phyloP scores from a whole-genome alignment of 2,888 invertebrate species.

The Onthophagus sagittarius region DNA sequence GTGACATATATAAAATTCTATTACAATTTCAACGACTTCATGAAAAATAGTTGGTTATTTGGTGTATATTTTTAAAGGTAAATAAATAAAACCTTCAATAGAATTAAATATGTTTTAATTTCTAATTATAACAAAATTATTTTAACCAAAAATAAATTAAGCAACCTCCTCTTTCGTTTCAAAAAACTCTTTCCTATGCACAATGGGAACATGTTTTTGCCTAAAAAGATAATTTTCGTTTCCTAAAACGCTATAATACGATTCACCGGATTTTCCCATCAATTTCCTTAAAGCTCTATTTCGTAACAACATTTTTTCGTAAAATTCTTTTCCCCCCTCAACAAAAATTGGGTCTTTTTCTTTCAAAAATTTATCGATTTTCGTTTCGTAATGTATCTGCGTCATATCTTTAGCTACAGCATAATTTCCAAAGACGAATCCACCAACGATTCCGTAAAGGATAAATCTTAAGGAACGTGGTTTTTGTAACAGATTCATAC shows the following conservation, averaged over 20 bases:
- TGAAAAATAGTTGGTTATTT: too few species aligned
- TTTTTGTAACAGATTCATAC: conserved; percentile 54
- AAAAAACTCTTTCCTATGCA: conserved; percentile 64
- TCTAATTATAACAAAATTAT: not conserved
- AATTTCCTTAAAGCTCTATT: conserved; percentile 69
- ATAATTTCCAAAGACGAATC: conserved; percentile 60
- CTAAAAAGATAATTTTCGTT: conserved; percentile 66
- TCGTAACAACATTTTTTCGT: conserved; percentile 65
- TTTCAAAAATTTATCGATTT: conserved; percentile 61
- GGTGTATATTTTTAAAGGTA: not conserved
- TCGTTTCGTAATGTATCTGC: conserved; percentile 59
- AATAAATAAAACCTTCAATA: not conserved
- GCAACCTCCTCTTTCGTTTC: conserved; percentile 42
- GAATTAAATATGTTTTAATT: not conserved
- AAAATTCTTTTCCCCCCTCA: conserved; percentile 73
- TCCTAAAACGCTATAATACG: conserved; percentile 61
- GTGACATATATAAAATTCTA: too few species aligned
- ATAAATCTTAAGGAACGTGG: conserved; percentile 50
- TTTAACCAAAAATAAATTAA: not conserved
- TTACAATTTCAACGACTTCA: too few species aligned
- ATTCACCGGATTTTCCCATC: conserved; percentile 60
- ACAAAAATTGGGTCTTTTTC: conserved; percentile 59
- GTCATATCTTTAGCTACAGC: conserved; percentile 62
- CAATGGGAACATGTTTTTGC: conserved; percentile 61
- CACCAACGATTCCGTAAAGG: conserved; percentile 56